Conservation (phyloP, 2,797 vertebrate species). For the Gymnothorax javanicus region DNA sequence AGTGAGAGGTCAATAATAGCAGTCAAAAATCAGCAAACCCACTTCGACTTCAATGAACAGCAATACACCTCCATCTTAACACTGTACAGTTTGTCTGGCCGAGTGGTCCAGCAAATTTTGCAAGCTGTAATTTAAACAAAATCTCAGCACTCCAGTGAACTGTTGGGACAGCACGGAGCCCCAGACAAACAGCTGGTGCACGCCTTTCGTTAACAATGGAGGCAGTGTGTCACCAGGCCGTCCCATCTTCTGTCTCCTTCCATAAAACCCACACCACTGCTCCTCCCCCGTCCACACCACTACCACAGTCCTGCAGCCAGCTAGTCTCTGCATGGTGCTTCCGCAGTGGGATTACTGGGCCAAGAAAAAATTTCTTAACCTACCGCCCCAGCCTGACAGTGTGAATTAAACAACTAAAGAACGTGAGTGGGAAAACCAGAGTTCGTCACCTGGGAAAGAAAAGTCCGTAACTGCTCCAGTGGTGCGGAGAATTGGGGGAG, state of each 20-base stretch:
- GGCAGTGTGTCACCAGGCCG: background rate
- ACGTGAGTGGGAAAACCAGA: background rate
- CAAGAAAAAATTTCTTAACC: background rate
- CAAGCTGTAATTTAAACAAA: background rate
- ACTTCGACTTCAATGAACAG: slow-evolving; percentile 9
- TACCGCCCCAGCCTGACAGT: background rate
- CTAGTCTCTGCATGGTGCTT: background rate
- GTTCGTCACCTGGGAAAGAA: background rate
- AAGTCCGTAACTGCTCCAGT: background rate
- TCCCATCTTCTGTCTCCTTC: background rate
- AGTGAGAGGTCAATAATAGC: background rate
- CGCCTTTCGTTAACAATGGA: background rate
- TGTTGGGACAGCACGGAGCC: background rate
- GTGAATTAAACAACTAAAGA: background rate
- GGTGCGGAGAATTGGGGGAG: background rate
- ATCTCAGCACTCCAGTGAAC: background rate
- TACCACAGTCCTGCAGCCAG: background rate
- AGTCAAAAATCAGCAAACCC: background rate
- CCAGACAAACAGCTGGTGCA: background rate
- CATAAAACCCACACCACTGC: background rate
- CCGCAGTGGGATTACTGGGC: background rate
- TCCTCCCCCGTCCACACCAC: background rate
- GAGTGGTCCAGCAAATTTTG: background rate
- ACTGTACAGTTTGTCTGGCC: background rate
- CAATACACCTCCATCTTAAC: background rate